phyloP scores from a whole-genome alignment of 2,113 vertebrate species.

The Rhineura floridana region DNA sequence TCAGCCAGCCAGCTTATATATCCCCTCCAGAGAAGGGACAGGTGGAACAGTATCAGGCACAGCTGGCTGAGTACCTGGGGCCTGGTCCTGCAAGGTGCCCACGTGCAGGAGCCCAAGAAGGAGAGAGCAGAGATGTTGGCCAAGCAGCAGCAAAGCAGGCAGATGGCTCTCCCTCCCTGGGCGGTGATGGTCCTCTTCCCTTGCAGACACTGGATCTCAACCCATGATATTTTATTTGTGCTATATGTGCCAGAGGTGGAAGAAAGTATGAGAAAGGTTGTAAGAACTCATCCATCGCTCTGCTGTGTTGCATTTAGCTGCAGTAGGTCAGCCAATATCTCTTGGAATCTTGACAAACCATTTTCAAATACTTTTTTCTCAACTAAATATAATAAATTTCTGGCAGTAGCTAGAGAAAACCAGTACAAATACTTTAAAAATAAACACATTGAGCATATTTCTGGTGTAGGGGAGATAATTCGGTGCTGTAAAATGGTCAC shows the following conservation, averaged over 20 bases:
- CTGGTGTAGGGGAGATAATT: background rate
- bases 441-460: slow-evolving; percentile 24
- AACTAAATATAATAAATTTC: slow-evolving; percentile 44
- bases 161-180: too few relatives aligned
- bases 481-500: background rate
- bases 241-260: slow-evolving; percentile 21
- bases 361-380: slow-evolving; percentile 26
- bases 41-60: too few relatives aligned
- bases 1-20: too few relatives aligned
- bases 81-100: too few relatives aligned
- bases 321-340: background rate
- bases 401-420: slow-evolving; percentile 26
- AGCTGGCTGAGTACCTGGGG: too few relatives aligned
- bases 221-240: slow-evolving; percentile 33
- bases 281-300: slow-evolving; percentile 26
- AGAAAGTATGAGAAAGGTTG: slow-evolving; percentile 9
- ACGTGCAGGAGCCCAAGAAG: too few relatives aligned
- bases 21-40: too few relatives aligned
- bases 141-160: too few relatives aligned
- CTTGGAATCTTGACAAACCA: slow-evolving; percentile 31
- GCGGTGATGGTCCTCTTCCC: too few relatives aligned
- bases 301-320: background rate
- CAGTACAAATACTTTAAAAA: slow-evolving; percentile 29
- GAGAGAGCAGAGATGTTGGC: too few relatives aligned
- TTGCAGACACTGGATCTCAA: too few relatives aligned